Evolutionary conservation across 1,140 invertebrate species (phyloP).

Genomic region (Cotesia vestalis): DNA sequence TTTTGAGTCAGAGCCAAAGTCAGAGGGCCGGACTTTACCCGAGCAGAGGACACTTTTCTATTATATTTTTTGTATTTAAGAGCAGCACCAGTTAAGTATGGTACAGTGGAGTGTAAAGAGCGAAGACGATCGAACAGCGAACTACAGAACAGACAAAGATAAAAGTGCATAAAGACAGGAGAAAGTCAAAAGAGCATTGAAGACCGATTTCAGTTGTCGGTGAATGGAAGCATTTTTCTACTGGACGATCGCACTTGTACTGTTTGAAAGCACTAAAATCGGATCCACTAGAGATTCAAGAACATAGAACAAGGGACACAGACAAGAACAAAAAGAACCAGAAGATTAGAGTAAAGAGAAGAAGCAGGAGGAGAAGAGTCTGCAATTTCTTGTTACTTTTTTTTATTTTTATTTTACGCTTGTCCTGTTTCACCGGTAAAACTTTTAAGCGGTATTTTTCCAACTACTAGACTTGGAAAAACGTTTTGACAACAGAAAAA

Average conservation of each 20-base stretch:
- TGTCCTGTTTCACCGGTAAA: constrained; percentile 16
- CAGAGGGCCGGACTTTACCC: neutral
- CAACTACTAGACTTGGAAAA: constrained; percentile 21
- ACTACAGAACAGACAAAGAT: neutral
- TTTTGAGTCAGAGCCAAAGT: constrained; percentile 41
- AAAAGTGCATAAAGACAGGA: neutral
- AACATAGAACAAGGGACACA: neutral
- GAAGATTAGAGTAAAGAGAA: neutral
- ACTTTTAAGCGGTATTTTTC: constrained; percentile 26
- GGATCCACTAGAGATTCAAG: too few species aligned
- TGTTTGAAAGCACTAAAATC: too few species aligned
- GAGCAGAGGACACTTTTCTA: too few species aligned
- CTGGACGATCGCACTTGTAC: neutral
- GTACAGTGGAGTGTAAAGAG: too few species aligned
- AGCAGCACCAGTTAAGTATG: neutral
- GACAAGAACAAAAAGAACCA: constrained; percentile 6
- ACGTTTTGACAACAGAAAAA: constrained; percentile 24
- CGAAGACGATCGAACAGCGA: neutral
- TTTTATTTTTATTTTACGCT: constrained; percentile 18
- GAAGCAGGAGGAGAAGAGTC: too few species aligned
- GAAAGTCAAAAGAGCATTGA: neutral
- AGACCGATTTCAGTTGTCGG: constrained; percentile 30
- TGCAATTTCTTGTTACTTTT: neutral
- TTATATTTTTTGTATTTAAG: too few species aligned
- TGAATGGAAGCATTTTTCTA: constrained; percentile 27